phyloP scores from a whole-genome alignment of 92 coral and sea anemone species.

The Palythoa grandiflora region DNA sequence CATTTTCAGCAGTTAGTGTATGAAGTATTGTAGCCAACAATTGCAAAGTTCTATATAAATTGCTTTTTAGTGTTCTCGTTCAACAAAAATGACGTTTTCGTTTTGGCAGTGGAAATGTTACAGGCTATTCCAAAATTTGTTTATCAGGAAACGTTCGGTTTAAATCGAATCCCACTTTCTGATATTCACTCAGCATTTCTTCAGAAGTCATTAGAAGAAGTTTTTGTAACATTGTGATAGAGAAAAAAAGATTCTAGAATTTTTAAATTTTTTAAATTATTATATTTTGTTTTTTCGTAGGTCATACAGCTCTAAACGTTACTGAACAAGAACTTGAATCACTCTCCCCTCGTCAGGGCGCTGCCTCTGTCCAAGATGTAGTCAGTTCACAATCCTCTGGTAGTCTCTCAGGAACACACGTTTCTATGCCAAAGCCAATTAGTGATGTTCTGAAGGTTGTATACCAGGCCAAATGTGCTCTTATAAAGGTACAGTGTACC shows the following conservation, averaged over 20 bases:
- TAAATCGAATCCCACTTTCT: too few relatives aligned
- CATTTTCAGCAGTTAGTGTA: too few relatives aligned
- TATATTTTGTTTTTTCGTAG: constrained; percentile 50
- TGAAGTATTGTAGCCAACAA: too few relatives aligned
- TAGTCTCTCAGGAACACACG: constrained; percentile 57
- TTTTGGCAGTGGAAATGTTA: too few relatives aligned
- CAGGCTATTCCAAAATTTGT: too few relatives aligned
- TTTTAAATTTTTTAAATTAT: neutral
- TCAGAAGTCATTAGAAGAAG: too few relatives aligned
- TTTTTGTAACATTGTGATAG: too few relatives aligned
- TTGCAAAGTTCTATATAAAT: too few relatives aligned
- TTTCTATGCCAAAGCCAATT: constrained; percentile 78
- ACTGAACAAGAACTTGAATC: constrained; percentile 62
- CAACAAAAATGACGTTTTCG: too few relatives aligned
- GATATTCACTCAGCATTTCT: too few relatives aligned
- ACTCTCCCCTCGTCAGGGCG: constrained; percentile 46
- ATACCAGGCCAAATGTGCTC: constrained; percentile 92
- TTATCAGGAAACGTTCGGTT: too few relatives aligned
- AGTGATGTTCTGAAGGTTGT: constrained; percentile 91
- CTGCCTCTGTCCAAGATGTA: constrained; percentile 68
- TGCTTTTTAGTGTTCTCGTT: too few relatives aligned
- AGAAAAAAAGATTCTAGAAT: neutral
- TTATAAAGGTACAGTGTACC: constrained; percentile 75
- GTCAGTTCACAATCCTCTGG: constrained; percentile 58
- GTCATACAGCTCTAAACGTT: constrained; percentile 83